A percentile compares a stretch with the other conserved stretches of the same genome.
These are phyloP conservation scores for Madoqua kirkii DNA, from an alignment of 2,113 vertebrate genomes.

Conservation along the genomic window DNA sequence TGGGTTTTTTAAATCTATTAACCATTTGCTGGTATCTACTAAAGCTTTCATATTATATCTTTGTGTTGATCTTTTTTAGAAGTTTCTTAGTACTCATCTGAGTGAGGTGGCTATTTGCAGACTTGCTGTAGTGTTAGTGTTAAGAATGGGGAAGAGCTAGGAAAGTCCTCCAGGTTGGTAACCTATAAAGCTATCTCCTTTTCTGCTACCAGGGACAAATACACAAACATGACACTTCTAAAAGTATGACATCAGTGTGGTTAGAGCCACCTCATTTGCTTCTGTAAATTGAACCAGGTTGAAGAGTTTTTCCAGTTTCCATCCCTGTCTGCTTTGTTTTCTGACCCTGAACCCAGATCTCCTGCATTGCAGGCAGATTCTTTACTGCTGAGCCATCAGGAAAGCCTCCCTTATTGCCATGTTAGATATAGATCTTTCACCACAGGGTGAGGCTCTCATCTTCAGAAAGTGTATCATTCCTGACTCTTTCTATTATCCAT, in stretches of 20 bases:
- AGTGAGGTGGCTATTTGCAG: background rate
- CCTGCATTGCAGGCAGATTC: background rate
- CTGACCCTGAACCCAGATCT: background rate
- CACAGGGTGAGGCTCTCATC: background rate
- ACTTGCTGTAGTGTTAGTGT: background rate
- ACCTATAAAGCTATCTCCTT: background rate
- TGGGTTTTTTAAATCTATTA: background rate
- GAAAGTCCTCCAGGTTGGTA: background rate
- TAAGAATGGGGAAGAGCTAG: background rate
- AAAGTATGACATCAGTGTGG: background rate
- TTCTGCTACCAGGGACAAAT: background rate
- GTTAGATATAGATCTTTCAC: background rate
- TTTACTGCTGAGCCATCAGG: background rate
- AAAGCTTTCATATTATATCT: background rate
- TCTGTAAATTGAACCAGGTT: background rate
- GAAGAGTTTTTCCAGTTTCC: background rate
- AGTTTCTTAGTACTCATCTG: background rate
- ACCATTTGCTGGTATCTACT: background rate
- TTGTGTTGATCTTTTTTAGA: background rate
- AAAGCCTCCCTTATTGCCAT: background rate
- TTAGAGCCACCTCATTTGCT: background rate
- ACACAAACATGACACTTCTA: background rate
- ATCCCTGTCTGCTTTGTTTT: background rate
- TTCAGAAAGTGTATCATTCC: background rate
- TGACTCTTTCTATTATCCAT: background rate